Evolutionary conservation across 2,797 vertebrate genomes (phyloP).

Genomic region (Philypnodon macrostomus): DNA sequence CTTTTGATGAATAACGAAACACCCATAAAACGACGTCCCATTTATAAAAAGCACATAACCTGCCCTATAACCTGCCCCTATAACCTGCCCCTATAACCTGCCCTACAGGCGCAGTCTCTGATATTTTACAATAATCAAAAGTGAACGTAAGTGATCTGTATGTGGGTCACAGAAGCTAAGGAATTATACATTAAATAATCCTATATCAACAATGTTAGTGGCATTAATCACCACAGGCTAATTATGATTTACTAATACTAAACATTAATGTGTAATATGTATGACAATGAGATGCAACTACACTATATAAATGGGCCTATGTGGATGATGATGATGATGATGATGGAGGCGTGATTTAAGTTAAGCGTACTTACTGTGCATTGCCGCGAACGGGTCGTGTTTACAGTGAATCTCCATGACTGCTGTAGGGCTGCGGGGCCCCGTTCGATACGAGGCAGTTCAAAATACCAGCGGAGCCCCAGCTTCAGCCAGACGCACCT

Average conservation of each 20-base stretch:
- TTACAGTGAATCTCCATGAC: constrained; percentile 99
- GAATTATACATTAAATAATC: no score
- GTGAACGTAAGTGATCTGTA: background rate
- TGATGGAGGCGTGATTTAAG: background rate
- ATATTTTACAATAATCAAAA: background rate
- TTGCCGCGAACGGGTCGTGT: constrained; percentile 98
- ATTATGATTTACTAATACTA: no score
- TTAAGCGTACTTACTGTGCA: constrained; percentile 92
- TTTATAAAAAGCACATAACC: background rate
- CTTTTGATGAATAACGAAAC: no score
- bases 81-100: background rate
- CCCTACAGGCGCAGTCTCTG: no score
- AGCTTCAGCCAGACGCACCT: constrained; percentile 30
- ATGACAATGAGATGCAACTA: no score
- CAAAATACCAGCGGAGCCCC: constrained; percentile 46
- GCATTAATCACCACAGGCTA: no score
- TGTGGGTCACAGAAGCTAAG: background rate
- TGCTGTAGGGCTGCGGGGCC: constrained; percentile 53
- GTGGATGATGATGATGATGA: background rate
- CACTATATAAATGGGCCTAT: background rate
- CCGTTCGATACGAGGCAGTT: constrained; percentile 29
- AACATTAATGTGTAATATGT: no score
- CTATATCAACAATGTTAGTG: no score
- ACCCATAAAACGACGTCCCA: background rate
- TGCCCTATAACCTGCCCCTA: no score